These are phyloP conservation scores for Danio albolineatus DNA, from an alignment of 2,797 vertebrate genomes.

Conservation along the genomic window DNA sequence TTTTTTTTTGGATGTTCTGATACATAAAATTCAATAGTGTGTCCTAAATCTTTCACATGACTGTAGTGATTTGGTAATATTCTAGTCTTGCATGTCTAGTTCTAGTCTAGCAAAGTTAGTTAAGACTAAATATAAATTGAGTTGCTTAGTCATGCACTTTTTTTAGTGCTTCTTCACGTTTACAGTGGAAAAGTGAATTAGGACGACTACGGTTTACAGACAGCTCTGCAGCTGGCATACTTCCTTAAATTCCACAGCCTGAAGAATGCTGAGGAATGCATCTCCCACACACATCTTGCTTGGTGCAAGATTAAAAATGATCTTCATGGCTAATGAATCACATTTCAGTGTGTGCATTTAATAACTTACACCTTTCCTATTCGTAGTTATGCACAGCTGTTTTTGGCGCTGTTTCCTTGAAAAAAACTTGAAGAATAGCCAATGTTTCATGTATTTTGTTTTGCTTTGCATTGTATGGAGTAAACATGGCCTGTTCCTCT, in stretches of 20 bases:
- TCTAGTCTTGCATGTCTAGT: neutral
- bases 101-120: neutral
- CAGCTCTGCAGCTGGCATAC: neutral
- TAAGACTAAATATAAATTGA: neutral
- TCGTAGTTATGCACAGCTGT: neutral
- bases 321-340: neutral
- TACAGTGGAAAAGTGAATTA: slow-evolving; percentile 7
- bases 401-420: neutral
- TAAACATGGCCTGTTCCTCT: slow-evolving; percentile 15
- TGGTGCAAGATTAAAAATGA: neutral
- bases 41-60: too few relatives aligned
- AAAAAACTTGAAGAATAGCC: neutral
- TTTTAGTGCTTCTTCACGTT: neutral
- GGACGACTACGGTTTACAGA: neutral
- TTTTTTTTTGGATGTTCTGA: too few relatives aligned
- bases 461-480: slow-evolving; percentile 9
- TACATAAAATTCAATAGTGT: too few relatives aligned
- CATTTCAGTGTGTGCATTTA: neutral
- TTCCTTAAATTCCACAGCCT: slow-evolving; percentile 22
- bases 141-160: neutral
- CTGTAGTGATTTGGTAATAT: neutral
- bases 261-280: neutral
- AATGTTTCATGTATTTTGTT: slow-evolving; percentile 20
- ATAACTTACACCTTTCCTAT: neutral
- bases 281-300: neutral